Conservation (phyloP, 92 coral and sea anemone species). For the Chrysogorgia sp. region DNA sequence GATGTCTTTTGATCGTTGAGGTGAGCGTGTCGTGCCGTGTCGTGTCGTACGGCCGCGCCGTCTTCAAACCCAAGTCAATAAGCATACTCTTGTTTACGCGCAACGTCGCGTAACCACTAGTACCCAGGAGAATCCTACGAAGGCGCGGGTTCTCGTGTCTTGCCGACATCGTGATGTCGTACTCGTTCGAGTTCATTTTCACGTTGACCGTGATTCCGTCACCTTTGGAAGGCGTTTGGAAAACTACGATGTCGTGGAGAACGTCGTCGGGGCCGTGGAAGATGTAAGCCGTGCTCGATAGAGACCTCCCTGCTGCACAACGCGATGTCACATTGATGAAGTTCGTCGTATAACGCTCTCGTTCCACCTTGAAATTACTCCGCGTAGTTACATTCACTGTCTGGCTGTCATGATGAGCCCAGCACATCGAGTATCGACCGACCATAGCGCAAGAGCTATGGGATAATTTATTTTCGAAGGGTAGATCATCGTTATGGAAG, state of each 20-base stretch:
- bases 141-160: conserved; percentile 64
- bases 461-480: conserved; percentile 38
- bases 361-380: conserved; percentile 32
- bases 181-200: conserved; percentile 56
- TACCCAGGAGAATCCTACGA: conserved; percentile 73
- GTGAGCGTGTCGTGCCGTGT: no score
- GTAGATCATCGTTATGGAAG: conserved; percentile 77
- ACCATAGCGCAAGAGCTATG: neutral
- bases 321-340: conserved; percentile 78
- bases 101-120: conserved; percentile 84
- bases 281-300: conserved; percentile 80
- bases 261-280: conserved; percentile 79
- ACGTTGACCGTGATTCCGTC: conserved; percentile 69
- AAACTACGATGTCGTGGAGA: conserved; percentile 38
- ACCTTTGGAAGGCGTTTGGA: conserved; percentile 44
- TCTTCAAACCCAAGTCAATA: neutral
- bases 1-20: no score
- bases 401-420: conserved; percentile 38
- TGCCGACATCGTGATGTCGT: conserved; percentile 76
- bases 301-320: conserved; percentile 13
- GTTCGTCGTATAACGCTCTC: conserved; percentile 40
- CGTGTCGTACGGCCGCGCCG: no score
- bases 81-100: conserved; percentile 20
- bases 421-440: conserved; percentile 58
- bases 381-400: conserved; percentile 47